Percentiles rank a stretch among this genome's conserved stretches.
These are phyloP conservation scores for Irena cyanogastra DNA, from an alignment of 2,113 vertebrate species.

Conservation along the genomic window DNA sequence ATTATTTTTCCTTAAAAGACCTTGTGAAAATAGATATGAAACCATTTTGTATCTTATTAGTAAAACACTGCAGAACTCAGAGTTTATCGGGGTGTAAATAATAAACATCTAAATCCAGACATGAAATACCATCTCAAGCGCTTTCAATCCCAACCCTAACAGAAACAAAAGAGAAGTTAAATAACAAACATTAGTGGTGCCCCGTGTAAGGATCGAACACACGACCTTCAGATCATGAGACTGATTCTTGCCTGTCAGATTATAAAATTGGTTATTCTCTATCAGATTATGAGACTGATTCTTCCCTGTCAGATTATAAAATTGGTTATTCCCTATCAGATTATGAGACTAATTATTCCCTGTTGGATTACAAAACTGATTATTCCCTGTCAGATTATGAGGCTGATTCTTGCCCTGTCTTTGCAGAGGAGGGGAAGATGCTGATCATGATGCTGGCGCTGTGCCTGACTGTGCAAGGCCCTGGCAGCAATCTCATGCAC, in stretches of 20 bases:
- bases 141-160: not conserved
- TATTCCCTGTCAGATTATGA: not conserved
- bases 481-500: conserved; percentile 77
- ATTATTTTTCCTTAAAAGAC: not conserved
- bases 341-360: no score
- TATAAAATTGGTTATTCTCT: no score
- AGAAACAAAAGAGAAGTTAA: not conserved
- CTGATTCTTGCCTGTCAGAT: conserved; percentile 47
- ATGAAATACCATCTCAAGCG: not conserved
- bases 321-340: not conserved
- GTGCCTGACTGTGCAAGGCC: conserved; percentile 78
- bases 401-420: not conserved
- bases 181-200: conserved; percentile 17
- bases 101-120: not conserved
- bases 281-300: not conserved
- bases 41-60: not conserved
- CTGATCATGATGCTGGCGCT: conserved; percentile 76
- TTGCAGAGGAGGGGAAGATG: conserved; percentile 73
- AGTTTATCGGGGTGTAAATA: not conserved
- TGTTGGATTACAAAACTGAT: no score
- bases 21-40: not conserved
- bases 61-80: not conserved
- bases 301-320: not conserved
- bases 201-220: conserved; percentile 87
- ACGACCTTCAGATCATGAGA: conserved; percentile 90